Evolutionary conservation across 2,113 vertebrate genomes (phyloP), one percentile per base, ranked within the genome.

Genomic region (Brienomyrus longianalis): DNA sequence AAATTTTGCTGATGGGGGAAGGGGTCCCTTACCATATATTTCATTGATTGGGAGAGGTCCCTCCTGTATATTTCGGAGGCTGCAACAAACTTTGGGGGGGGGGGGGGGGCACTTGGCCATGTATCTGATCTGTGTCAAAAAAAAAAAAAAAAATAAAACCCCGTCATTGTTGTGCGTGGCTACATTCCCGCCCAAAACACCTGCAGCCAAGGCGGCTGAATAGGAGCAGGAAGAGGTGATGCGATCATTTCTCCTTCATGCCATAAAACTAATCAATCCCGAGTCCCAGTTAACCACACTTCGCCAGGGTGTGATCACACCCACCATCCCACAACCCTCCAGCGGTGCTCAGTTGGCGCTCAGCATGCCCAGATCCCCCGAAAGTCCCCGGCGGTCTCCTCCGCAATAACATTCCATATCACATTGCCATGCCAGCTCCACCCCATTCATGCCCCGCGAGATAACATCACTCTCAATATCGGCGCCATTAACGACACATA

Each of bases 401-500:
- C 35, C 7, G 39, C 59, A 90, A 90, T 90, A 88, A 84, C 54
- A 52, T 50, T 48, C 59, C 74, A 90, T 88, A 62, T 59, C 66
- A 80, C 48, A 86, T 23, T 88, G 74, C 83, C 74, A 88, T 84
- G 59, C 35, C 27, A 0, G 35, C 66, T 43, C 85, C 45, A 11
- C 62, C 80, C 45, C 80, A 51, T 66, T 90, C 85, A 90, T 50
- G 70, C 85, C 13, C 70, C n/a, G 21, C 7, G 50, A 85, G 90
- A 90, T 90, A 88, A 85, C 52, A 90, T 84, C 87, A 7, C 43
- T 62, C 74, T 45, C 87, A 90, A 88, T 88, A 90, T 88, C 90
- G 84, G 21, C 19, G 35, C 87, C 39, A 90, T 90, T 88, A 88
- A 56, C 47, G 74, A 56, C 50, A 56, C 50, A 90, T 90, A 88